phyloP scores from a whole-genome alignment of 2,797 vertebrate species.

The Etheostoma perlongum region DNA sequence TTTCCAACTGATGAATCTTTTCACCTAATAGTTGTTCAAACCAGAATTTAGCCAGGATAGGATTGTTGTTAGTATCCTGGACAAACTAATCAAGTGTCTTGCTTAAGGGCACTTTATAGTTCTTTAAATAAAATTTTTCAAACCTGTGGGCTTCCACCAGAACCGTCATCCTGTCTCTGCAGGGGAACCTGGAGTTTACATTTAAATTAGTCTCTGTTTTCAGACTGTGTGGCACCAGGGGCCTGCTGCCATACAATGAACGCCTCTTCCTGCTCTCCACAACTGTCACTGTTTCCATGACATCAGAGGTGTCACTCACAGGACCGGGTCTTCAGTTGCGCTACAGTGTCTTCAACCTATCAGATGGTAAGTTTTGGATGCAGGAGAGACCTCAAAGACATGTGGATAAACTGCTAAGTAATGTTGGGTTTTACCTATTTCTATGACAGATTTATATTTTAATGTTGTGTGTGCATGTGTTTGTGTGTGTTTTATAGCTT shows the following conservation, averaged over 20 bases:
- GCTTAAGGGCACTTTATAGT: neutral
- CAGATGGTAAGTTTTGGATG: slow-evolving; percentile 89
- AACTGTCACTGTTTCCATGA: slow-evolving; percentile 87
- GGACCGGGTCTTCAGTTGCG: slow-evolving; percentile 90
- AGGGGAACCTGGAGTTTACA: neutral
- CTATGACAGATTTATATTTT: neutral
- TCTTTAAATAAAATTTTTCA: too few relatives aligned
- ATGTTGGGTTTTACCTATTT: neutral
- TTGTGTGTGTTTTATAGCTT: slow-evolving; percentile 81
- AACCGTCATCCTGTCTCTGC: too few relatives aligned
- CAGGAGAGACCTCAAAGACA: neutral
- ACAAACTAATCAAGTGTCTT: neutral
- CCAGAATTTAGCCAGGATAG: neutral
- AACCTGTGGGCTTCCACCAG: too few relatives aligned
- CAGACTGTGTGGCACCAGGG: slow-evolving; percentile 91
- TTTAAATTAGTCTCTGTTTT: neutral
- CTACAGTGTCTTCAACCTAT: slow-evolving; percentile 92
- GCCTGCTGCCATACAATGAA: slow-evolving; percentile 88
- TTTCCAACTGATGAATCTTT: neutral
- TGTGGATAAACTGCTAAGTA: neutral
- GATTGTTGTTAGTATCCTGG: neutral
- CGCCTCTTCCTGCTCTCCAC: slow-evolving; percentile 85
- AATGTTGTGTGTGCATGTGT: neutral
- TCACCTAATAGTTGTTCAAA: neutral
- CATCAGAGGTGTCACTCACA: slow-evolving; percentile 90